phyloP scores from a whole-genome alignment of 2,113 vertebrate species.

The Pollachius pollachius region DNA sequence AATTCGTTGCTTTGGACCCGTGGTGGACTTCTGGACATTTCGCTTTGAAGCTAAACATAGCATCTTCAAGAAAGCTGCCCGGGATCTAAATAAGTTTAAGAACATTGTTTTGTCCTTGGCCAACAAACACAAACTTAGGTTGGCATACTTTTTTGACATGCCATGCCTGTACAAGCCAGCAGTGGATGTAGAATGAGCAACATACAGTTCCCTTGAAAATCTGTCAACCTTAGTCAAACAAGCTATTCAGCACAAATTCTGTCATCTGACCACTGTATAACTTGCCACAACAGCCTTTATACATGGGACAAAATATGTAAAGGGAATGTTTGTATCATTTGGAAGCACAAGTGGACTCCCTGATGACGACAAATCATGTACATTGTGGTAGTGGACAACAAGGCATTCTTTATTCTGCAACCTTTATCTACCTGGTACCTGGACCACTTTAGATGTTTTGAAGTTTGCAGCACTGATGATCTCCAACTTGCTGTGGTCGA shows the following conservation, averaged over 20 bases:
- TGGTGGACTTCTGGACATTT: slow-evolving; percentile 17
- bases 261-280: not conserved
- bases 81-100: slow-evolving; percentile 15
- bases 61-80: slow-evolving; percentile 15
- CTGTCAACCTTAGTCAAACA: slow-evolving; percentile 6
- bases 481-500: slow-evolving; percentile 29
- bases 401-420: slow-evolving; percentile 19
- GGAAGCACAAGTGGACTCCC: slow-evolving; percentile 23
- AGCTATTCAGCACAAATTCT: slow-evolving; percentile 12
- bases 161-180: slow-evolving; percentile 10
- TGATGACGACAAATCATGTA: slow-evolving; percentile 17
- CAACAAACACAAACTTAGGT: slow-evolving; percentile 14
- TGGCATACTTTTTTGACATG: slow-evolving; percentile 12
- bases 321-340: slow-evolving; percentile 25
- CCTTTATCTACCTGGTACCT: slow-evolving; percentile 29
- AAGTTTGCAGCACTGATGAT: slow-evolving; percentile 24
- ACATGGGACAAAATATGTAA: slow-evolving; percentile 13
- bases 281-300: slow-evolving; percentile 14
- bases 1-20: slow-evolving; percentile 15
- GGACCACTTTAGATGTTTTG: slow-evolving; percentile 35
- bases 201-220: slow-evolving; percentile 5
- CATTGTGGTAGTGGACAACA: not conserved
- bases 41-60: slow-evolving; percentile 19
- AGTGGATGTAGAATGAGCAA: slow-evolving; percentile 9
- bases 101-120: slow-evolving; percentile 12